phyloP scores from a whole-genome alignment of 1,140 invertebrate genomes.

The Oreohelix idahoensis region DNA sequence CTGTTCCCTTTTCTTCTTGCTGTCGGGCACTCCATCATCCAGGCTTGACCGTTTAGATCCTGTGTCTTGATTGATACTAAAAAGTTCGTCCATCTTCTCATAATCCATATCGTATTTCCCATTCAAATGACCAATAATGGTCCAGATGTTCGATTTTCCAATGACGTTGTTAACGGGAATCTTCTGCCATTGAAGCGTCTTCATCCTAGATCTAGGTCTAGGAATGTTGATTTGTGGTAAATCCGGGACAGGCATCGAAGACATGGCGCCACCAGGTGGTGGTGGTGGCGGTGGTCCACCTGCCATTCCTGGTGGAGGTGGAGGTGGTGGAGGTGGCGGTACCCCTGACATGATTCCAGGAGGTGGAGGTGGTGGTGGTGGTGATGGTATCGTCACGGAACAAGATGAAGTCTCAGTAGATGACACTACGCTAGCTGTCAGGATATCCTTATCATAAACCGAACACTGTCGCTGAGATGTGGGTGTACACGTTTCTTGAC shows the following conservation, averaged over 20 bases:
- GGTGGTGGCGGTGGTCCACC: constrained; percentile 44
- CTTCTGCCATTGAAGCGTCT: constrained; percentile 70
- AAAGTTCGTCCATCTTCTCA: constrained; percentile 67
- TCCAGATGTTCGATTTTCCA: constrained; percentile 79
- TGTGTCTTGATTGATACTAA: constrained; percentile 54
- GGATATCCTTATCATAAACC: not conserved
- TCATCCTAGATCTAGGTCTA: constrained; percentile 66
- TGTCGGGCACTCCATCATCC: constrained; percentile 49
- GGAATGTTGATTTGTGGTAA: constrained; percentile 67
- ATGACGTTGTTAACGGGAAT: constrained; percentile 66
- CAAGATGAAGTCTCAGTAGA: constrained; percentile 56
- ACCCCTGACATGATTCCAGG: constrained; percentile 68
- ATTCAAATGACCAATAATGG: constrained; percentile 86
- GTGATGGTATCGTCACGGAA: constrained; percentile 65
- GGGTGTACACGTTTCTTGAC: too few relatives aligned
- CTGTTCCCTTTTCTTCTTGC: constrained; percentile 67
- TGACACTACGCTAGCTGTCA: not conserved
- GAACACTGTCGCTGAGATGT: too few relatives aligned
- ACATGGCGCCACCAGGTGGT: not conserved
- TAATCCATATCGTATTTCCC: constrained; percentile 78
- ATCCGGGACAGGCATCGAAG: not conserved
- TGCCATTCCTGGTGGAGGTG: constrained; percentile 9
- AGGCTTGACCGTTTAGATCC: constrained; percentile 22
- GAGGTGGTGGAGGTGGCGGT: constrained; percentile 58
- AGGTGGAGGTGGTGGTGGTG: constrained; percentile 49